phyloP scores from a whole-genome alignment of 2,888 invertebrate genomes.

The Dermolepida albohirtum region DNA sequence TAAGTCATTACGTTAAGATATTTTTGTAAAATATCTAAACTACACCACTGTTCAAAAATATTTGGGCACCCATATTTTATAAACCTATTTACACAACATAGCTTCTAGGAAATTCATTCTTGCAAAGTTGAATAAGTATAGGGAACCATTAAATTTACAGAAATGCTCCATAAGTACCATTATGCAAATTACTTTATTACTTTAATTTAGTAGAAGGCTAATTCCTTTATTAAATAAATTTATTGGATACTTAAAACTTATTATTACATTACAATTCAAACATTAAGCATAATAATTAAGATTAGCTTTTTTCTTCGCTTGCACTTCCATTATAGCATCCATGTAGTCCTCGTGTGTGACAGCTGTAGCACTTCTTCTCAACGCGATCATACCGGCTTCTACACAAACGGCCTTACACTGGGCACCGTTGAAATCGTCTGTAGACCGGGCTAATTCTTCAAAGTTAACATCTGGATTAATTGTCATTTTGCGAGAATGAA shows the following conservation, averaged over 20 bases:
- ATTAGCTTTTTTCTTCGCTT: constrained; percentile 99
- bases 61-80: too few relatives aligned
- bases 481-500: constrained; percentile 99
- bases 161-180: too few relatives aligned
- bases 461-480: constrained; percentile 90
- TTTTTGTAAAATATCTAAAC: too few relatives aligned
- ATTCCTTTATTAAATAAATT: constrained; percentile 5
- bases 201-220: too few relatives aligned
- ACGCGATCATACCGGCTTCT: constrained; percentile 97
- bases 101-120: too few relatives aligned
- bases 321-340: constrained; percentile 99
- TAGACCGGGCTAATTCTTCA: constrained; percentile 94
- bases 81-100: too few relatives aligned
- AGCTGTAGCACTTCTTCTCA: constrained; percentile 91
- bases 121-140: too few relatives aligned
- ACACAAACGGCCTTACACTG: constrained; percentile 99
- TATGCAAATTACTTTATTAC: too few relatives aligned
- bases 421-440: constrained; percentile 99
- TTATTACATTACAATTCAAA: constrained; percentile 5
- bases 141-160: too few relatives aligned
- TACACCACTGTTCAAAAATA: too few relatives aligned
- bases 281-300: constrained; percentile 93
- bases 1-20: too few relatives aligned
- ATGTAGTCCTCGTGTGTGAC: constrained; percentile 99
- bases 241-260: constrained; percentile 2